Evolutionary conservation across 2,797 vertebrate genomes (phyloP).

Genomic region (Sebastolobus alascanus): DNA sequence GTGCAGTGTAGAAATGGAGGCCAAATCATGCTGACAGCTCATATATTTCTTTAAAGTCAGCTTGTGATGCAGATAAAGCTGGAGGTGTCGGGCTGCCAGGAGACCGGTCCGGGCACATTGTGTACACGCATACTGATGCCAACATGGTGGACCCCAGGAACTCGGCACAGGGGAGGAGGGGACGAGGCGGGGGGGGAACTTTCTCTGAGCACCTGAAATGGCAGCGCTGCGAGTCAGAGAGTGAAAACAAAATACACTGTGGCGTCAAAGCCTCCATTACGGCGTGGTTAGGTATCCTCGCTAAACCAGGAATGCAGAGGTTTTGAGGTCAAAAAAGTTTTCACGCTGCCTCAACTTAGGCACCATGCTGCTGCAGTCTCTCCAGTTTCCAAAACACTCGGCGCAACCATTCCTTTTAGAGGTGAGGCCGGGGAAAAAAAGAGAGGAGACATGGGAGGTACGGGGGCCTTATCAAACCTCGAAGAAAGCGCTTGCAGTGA

Average conservation of each 20-base stretch:
- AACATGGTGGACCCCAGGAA: slow-evolving; percentile 66
- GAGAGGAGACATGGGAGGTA: slow-evolving; percentile 41
- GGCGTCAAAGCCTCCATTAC: slow-evolving; percentile 53
- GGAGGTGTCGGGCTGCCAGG: slow-evolving; percentile 67
- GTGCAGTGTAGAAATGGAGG: slow-evolving; percentile 49
- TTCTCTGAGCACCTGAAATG: slow-evolving; percentile 71
- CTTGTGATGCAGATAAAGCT: slow-evolving; percentile 68
- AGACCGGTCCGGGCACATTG: slow-evolving; percentile 69
- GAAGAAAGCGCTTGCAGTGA: slow-evolving; percentile 1
- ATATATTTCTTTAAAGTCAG: slow-evolving; percentile 75
- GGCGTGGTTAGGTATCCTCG: slow-evolving; percentile 65
- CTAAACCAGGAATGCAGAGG: slow-evolving; percentile 76
- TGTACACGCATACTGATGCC: slow-evolving; percentile 65
- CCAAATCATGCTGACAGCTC: slow-evolving; percentile 55
- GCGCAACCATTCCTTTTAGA: slow-evolving; percentile 48
- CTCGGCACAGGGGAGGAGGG: slow-evolving; percentile 39
- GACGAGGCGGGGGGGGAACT: slow-evolving; percentile 27
- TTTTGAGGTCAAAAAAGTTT: slow-evolving; percentile 70
- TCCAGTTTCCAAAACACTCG: slow-evolving; percentile 75
- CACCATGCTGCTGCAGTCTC: slow-evolving; percentile 72
- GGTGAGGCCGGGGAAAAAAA: slow-evolving; percentile 37
- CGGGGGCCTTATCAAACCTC: slow-evolving; percentile 20
- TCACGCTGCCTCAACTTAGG: slow-evolving; percentile 70
- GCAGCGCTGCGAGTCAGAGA: slow-evolving; percentile 32
- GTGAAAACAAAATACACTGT: slow-evolving; percentile 50